Evolutionary conservation across 2,113 vertebrate genomes (phyloP).

Genomic region (Hymenochirus boettgeri): DNA sequence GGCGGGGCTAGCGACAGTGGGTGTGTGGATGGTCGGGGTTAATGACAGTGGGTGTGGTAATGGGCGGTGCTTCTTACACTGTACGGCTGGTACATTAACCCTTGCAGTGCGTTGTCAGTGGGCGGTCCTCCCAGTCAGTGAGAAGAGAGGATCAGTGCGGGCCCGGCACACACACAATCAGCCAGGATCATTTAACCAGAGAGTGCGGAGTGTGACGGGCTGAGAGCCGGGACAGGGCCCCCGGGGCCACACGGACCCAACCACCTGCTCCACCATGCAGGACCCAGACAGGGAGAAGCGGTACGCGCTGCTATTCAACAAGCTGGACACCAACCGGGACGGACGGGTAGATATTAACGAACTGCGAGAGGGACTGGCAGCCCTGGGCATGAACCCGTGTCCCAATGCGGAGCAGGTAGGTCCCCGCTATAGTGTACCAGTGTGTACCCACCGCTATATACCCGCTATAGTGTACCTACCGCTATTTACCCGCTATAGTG

Average conservation of each 20-base stretch:
- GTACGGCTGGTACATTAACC: too few species aligned
- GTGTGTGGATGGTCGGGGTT: too few species aligned
- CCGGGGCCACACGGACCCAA: constrained; percentile 10
- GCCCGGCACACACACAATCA: constrained; percentile 6
- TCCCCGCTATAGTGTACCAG: too few species aligned
- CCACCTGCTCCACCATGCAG: constrained; percentile 2
- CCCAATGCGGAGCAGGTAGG: constrained; percentile 61
- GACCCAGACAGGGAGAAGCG: constrained; percentile 63
- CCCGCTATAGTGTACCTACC: too few species aligned
- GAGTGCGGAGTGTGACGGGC: not conserved
- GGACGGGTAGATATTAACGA: constrained; percentile 77
- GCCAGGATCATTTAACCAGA: not conserved
- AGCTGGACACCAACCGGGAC: constrained; percentile 82
- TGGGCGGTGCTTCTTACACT: too few species aligned
- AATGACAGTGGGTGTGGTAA: too few species aligned
- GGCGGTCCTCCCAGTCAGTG: too few species aligned
- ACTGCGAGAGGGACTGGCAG: constrained; percentile 70
- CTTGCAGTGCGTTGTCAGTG: too few species aligned
- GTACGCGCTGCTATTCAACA: constrained; percentile 76
- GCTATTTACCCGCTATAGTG: too few species aligned
- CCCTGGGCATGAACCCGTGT: constrained; percentile 59
- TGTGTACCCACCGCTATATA: too few species aligned
- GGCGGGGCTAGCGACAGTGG: too few species aligned
- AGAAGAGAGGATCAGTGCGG: not conserved
- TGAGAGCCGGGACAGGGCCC: constrained; percentile 1